These are phyloP conservation scores for Smithornis capensis DNA, from an alignment of 2,113 vertebrate genomes.

Conservation along the genomic window DNA sequence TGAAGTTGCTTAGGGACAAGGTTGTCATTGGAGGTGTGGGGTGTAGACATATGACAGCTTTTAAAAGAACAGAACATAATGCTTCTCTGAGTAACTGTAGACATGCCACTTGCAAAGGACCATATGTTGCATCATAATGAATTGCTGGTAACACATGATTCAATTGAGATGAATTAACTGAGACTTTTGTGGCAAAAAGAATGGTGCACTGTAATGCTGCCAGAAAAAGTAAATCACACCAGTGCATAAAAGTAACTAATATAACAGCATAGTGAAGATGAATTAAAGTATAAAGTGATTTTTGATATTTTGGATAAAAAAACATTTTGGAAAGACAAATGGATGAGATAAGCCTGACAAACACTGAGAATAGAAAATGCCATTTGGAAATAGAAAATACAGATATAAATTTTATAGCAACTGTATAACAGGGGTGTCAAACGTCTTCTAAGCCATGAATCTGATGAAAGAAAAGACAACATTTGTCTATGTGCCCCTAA, in stretches of 20 bases:
- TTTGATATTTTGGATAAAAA: not conserved
- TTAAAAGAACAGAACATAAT: not conserved
- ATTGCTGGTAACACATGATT: not conserved
- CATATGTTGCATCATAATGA: not conserved
- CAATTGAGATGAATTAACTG: not conserved
- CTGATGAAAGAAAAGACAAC: not conserved
- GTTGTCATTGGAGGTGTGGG: not conserved
- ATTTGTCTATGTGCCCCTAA: not conserved
- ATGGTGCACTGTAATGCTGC: not conserved
- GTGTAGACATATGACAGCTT: not conserved
- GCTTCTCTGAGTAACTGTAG: not conserved
- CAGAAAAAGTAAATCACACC: not conserved
- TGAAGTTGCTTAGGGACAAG: not conserved
- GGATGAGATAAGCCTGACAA: not conserved
- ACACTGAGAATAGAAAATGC: not conserved
- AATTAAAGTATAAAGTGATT: not conserved
- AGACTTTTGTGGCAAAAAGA: not conserved
- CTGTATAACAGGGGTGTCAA: not conserved
- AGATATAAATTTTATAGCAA: not conserved
- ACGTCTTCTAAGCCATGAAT: not conserved
- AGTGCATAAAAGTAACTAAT: not conserved
- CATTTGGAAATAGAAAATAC: not conserved
- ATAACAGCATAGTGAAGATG: not conserved
- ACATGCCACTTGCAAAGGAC: not conserved
- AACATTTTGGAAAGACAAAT: constrained; percentile 1